Percentiles rank a stretch among this genome's conserved stretches.
Evolutionary conservation across 2,888 invertebrate species (phyloP).

Genomic region (Leptinotarsa tumamoca): DNA sequence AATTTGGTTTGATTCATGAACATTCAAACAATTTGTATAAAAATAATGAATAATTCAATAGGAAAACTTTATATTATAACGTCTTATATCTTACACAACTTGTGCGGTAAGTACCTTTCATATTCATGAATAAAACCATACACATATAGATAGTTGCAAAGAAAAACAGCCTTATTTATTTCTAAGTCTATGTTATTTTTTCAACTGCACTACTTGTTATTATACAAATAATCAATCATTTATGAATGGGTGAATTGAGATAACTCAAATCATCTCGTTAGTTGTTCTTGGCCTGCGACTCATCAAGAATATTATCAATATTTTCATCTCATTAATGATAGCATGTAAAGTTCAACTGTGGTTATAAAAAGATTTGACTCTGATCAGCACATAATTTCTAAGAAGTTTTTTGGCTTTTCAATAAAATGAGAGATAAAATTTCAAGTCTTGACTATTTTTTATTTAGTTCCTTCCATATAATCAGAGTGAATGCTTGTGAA

Average conservation of each 20-base stretch:
- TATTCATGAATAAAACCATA: conserved; percentile 43
- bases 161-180: conserved; percentile 53
- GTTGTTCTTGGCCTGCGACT: neutral
- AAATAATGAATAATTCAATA: conserved; percentile 37
- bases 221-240: conserved; percentile 26
- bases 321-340: too few relatives aligned
- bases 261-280: neutral
- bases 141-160: conserved; percentile 39
- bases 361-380: too few relatives aligned
- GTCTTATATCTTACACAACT: conserved; percentile 36
- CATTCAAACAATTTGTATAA: conserved; percentile 28
- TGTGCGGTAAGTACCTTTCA: conserved; percentile 36
- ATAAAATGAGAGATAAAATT: too few relatives aligned
- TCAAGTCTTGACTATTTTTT: too few relatives aligned
- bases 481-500: too few relatives aligned
- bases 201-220: conserved; percentile 35
- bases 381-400: too few relatives aligned
- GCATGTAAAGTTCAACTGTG: too few relatives aligned
- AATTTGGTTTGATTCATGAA: conserved; percentile 37
- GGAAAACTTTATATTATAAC: conserved; percentile 32
- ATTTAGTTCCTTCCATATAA: too few relatives aligned
- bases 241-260: conserved; percentile 16
- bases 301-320: too few relatives aligned
- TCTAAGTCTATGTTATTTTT: conserved; percentile 42
- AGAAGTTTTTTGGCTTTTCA: too few relatives aligned